Percentiles rank a stretch among this genome's conserved stretches.
These are phyloP conservation scores for Steromphala cineraria DNA, from an alignment of 2,888 invertebrate genomes.

Conservation along the genomic window DNA sequence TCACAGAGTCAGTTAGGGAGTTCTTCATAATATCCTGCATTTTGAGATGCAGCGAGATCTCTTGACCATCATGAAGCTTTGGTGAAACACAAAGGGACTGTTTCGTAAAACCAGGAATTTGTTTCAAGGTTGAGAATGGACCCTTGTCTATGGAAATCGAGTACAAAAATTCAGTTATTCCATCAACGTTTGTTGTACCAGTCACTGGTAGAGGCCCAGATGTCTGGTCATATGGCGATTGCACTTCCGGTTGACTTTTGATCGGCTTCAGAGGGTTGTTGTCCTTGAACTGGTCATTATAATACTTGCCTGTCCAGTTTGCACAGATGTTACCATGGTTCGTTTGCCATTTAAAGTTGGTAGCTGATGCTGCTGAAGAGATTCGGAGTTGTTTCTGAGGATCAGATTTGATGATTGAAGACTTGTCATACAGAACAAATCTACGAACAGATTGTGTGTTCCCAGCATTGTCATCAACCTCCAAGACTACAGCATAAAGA, in stretches of 20 bases:
- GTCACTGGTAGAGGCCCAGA: slow-evolving; percentile 36
- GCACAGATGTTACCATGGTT: slow-evolving; percentile 36
- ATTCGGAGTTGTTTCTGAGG: slow-evolving; percentile 19
- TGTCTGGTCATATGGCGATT: slow-evolving; percentile 43
- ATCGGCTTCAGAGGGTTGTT: slow-evolving; percentile 36
- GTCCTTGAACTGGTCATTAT: slow-evolving; percentile 31
- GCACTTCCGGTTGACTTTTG: slow-evolving; percentile 23
- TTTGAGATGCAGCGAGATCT: slow-evolving; percentile 28
- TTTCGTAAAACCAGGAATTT: slow-evolving; percentile 28
- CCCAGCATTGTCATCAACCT: slow-evolving; percentile 42
- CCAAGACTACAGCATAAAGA: slow-evolving; percentile 39
- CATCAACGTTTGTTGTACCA: slow-evolving; percentile 46
- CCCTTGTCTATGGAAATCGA: slow-evolving; percentile 12
- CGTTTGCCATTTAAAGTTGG: slow-evolving; percentile 44
- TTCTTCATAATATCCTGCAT: slow-evolving; percentile 45
- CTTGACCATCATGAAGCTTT: slow-evolving; percentile 41
- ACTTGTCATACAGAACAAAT: slow-evolving; percentile 45
- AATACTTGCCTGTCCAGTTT: slow-evolving; percentile 36
- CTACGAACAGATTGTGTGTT: slow-evolving; percentile 40
- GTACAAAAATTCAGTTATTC: slow-evolving; percentile 38
- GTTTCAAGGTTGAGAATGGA: background rate
- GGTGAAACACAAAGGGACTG: slow-evolving; percentile 32
- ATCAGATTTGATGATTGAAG: slow-evolving; percentile 26
- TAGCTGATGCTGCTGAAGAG: slow-evolving; percentile 31
- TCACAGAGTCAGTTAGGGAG: slow-evolving; percentile 29